Percentiles rank a stretch among this genome's conserved stretches.
Conservation (phyloP, 1,140 invertebrate species). For the Trichomalopsis sarcophagae region DNA sequence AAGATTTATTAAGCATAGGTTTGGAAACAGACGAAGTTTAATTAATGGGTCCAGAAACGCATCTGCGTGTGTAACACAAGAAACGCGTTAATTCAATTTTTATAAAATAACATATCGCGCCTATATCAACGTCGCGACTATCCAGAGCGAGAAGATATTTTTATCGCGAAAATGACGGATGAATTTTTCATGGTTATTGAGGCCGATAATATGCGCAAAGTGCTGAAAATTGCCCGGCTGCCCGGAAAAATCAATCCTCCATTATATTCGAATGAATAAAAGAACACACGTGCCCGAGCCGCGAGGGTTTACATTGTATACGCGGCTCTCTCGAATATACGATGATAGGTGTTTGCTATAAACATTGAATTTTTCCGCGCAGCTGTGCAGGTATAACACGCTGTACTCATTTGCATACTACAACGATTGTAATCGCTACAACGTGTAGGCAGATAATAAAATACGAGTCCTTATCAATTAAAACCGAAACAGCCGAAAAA, state of each 20-base stretch:
- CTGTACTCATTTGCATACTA: constrained; percentile 15
- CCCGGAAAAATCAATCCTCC: neutral
- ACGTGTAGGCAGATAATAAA: constrained; percentile 12
- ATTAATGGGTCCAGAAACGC: neutral
- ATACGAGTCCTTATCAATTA: neutral
- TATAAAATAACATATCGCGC: no score
- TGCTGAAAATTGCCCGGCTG: neutral
- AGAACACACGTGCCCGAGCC: neutral
- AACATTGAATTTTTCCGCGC: neutral
- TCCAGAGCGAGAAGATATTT: neutral
- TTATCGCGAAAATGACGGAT: neutral
- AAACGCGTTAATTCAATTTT: no score
- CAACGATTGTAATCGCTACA: neutral
- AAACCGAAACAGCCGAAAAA: neutral
- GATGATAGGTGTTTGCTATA: neutral
- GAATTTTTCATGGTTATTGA: neutral
- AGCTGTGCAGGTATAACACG: no score
- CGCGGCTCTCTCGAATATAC: neutral
- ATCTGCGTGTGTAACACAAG: no score
- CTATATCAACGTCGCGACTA: no score
- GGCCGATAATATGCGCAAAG: neutral
- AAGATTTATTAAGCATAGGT: constrained; percentile 35
- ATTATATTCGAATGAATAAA: neutral
- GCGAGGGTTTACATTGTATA: neutral
- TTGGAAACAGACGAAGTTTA: neutral